Conservation (phyloP, 2,797 vertebrate genomes). For the Fistularia tabacaria region DNA sequence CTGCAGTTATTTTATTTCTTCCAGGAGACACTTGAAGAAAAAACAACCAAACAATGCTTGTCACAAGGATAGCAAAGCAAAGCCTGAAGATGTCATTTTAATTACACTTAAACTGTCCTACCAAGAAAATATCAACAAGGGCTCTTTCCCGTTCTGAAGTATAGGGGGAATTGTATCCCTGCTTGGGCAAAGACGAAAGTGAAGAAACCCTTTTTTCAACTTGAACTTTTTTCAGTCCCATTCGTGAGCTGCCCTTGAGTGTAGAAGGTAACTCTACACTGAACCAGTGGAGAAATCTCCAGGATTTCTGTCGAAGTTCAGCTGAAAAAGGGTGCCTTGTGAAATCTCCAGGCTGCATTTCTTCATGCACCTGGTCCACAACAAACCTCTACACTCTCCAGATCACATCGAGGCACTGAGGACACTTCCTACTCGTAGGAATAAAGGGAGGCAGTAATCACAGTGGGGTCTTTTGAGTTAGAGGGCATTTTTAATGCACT, state of each 20-base stretch:
- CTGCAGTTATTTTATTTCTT: conserved; percentile 31
- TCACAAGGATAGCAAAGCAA: neutral
- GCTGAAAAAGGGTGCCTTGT: neutral
- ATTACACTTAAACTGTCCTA: conserved; percentile 10
- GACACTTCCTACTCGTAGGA: neutral
- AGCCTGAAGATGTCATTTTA: conserved; percentile 7
- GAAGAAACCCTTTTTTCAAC: neutral
- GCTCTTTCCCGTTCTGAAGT: conserved; percentile 15
- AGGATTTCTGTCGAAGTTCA: neutral
- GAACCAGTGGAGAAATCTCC: neutral
- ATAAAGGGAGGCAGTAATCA: too few relatives aligned
- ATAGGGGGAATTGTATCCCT: conserved; percentile 5
- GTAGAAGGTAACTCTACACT: neutral
- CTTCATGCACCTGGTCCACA: neutral
- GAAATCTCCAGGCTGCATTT: neutral
- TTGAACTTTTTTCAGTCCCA: neutral
- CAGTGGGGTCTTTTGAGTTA: too few relatives aligned
- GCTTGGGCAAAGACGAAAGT: neutral
- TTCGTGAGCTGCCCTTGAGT: neutral
- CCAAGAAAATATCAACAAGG: conserved; percentile 17
- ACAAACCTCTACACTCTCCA: neutral
- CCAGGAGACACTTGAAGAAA: conserved; percentile 23
- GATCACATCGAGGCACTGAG: neutral
- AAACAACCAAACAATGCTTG: conserved; percentile 15
- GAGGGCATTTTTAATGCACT: too few relatives aligned